Conservation (phyloP, 1,140 invertebrate species). For the Polypedilum pembai region DNA sequence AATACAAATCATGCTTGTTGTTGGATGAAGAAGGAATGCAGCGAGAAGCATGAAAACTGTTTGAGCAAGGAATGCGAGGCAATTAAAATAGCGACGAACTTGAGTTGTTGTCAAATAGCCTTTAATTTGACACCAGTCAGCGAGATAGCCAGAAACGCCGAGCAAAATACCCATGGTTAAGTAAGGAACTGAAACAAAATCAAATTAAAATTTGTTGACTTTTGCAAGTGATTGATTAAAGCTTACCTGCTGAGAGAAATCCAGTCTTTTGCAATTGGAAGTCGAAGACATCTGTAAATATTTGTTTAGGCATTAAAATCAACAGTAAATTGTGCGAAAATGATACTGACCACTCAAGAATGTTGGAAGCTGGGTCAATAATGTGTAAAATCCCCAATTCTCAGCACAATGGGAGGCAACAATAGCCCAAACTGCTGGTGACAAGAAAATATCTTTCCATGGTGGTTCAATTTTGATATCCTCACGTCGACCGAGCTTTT, state of each 20-base stretch:
- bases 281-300: conserved; percentile 57
- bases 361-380: conserved; percentile 81
- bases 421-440: conserved; percentile 83
- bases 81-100: conserved; percentile 67
- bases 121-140: conserved; percentile 63
- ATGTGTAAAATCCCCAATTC: conserved; percentile 93
- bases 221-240: background rate
- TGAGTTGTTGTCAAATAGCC: conserved; percentile 62
- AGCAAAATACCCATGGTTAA: conserved; percentile 74
- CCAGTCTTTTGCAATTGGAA: conserved; percentile 69
- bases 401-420: conserved; percentile 85
- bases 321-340: conserved; percentile 1
- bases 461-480: conserved; percentile 52
- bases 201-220: background rate
- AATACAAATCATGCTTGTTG: conserved; percentile 63
- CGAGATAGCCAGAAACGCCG: conserved; percentile 68
- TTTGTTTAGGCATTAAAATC: conserved; percentile 1
- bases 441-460: conserved; percentile 73
- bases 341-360: conserved; percentile 71
- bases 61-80: conserved; percentile 66
- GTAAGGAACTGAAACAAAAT: conserved; percentile 56
- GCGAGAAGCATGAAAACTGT: conserved; percentile 76
- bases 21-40: conserved; percentile 57
- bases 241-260: conserved; percentile 57
- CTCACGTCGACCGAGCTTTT: conserved; percentile 41